phyloP scores from a whole-genome alignment of 2,113 vertebrate genomes.

The Rhinoderma darwinii region DNA sequence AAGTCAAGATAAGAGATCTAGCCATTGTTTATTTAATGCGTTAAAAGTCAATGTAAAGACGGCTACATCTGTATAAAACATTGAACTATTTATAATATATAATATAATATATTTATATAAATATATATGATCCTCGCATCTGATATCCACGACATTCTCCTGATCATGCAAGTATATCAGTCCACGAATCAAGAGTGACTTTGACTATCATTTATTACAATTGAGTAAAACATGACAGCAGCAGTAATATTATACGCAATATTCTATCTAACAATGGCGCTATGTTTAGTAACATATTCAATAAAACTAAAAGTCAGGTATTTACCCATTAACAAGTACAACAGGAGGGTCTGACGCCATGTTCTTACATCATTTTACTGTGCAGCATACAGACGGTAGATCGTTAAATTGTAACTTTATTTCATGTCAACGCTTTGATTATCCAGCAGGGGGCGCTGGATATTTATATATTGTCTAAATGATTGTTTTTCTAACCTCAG shows the following conservation, averaged over 20 bases:
- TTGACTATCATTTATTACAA: background rate
- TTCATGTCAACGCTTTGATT: background rate
- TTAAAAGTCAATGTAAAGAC: too few relatives aligned
- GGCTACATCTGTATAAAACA: too few relatives aligned
- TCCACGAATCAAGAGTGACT: too few relatives aligned
- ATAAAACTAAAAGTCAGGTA: background rate
- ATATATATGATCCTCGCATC: background rate
- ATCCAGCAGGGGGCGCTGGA: constrained; percentile 45
- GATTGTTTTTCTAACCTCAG: background rate
- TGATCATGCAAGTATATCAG: background rate
- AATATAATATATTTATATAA: too few relatives aligned
- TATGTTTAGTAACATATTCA: background rate
- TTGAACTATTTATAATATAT: too few relatives aligned
- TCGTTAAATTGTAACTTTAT: background rate
- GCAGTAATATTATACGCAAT: background rate
- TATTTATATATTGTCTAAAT: background rate
- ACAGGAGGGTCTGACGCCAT: background rate
- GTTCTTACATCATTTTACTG: background rate
- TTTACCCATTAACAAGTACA: background rate
- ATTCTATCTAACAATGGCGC: background rate
- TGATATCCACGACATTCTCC: background rate
- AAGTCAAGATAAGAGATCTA: too few relatives aligned
- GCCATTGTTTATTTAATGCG: too few relatives aligned
- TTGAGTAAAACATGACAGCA: background rate
- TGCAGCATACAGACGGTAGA: background rate